Conservation (phyloP, 1,140 invertebrate genomes). For the Drosophila kikkawai region DNA sequence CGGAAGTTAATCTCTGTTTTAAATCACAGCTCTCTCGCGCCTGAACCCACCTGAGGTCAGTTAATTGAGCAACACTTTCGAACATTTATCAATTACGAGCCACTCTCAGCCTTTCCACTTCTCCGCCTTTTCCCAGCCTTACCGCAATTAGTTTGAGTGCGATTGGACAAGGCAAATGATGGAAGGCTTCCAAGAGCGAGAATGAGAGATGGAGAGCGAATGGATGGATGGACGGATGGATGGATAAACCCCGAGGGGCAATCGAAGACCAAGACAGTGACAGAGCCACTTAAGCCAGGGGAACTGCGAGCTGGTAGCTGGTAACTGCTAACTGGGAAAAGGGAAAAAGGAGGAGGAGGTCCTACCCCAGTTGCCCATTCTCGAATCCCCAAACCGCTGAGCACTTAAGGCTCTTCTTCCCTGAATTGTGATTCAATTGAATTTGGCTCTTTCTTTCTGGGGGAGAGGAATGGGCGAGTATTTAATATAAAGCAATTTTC, state of each 20-base stretch:
- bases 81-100: slow-evolving; percentile 35
- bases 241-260: slow-evolving; percentile 34
- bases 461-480: slow-evolving; percentile 34
- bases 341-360: neutral
- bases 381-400: slow-evolving; percentile 8
- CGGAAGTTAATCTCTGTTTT: neutral
- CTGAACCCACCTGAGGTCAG: slow-evolving; percentile 19
- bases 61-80: slow-evolving; percentile 45
- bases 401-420: slow-evolving; percentile 28
- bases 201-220: neutral
- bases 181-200: slow-evolving; percentile 13
- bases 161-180: slow-evolving; percentile 36
- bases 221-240: slow-evolving; percentile 4
- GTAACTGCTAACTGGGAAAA: slow-evolving; percentile 13
- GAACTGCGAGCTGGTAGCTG: neutral
- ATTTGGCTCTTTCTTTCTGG: slow-evolving; percentile 9
- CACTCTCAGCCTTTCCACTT: neutral
- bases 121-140: slow-evolving; percentile 19
- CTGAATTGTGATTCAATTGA: slow-evolving; percentile 44
- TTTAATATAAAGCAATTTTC: slow-evolving; percentile 82
- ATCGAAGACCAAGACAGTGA: slow-evolving; percentile 54
- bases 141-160: slow-evolving; percentile 56
- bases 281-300: slow-evolving; percentile 47
- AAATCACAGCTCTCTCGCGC: neutral
- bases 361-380: neutral